Evolutionary conservation across 1,140 invertebrate genomes (phyloP), one percentile per base, ranked within the genome.

Genomic region (Metopolophium dirhodum): DNA sequence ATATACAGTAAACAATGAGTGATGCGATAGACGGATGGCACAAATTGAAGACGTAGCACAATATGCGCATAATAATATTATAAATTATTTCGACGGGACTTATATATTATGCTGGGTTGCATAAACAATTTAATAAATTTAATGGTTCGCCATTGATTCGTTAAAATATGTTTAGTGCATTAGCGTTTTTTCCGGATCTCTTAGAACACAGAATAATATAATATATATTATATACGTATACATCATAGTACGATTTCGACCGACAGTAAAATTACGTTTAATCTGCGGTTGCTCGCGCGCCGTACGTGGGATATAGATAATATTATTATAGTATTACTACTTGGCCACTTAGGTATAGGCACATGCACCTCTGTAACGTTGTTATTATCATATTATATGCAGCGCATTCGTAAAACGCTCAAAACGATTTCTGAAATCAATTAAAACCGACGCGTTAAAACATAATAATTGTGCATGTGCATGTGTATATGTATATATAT

Each of bases 391-490:
- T 30, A 30, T 57, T 30, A 61, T 30, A 61, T 77, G 61, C 61
- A 18, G 61, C 1, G 61, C 61, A n/a, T 77, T 77, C 61, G 61
- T 77, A 77, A 68, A 77, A 77, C 30, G 61, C 61, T 77, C 20
- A 77, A n/a, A 77, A 77, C 30, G 61, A 77, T 77, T 77, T 77
- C 61, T 77, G 61, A 77, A 77, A 77, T 77, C 61, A 77, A 77
- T 77, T 77, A 77, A 77, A 77, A 77, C 61, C 30, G 61, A n/a
- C 61, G 61, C 61, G 61, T 77, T 77, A 77, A 77, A 77, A 77
- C 61, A 77, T 61, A 54, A 61, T 77, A 77, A 77, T n/a, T 77
- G 61, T n/a, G 30, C 61, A 14, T 4, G 18, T 18, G 22, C 3
- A 61, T 61, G 30, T 30, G 22, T 61, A 61, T 61, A 61, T 0